Evolutionary conservation across 2,888 invertebrate genomes (phyloP).

Genomic region (Diaprepes abbreviatus): DNA sequence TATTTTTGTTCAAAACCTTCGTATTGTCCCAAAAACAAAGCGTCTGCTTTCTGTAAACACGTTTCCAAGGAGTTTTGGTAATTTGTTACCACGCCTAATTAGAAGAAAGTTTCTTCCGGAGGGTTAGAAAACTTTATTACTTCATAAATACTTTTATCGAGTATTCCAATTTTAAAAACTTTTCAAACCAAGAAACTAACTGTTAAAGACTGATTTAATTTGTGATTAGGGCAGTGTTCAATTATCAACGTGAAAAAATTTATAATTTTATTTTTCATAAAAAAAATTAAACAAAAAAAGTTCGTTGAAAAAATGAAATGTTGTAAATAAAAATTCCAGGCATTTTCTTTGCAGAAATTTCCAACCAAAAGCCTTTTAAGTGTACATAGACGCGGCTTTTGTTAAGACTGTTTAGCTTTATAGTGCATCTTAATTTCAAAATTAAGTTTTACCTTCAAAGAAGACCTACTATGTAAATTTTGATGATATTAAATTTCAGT

Average conservation of each 20-base stretch:
- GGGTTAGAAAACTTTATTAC: conserved; percentile 24
- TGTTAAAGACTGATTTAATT: conserved; percentile 7
- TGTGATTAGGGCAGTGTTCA: not conserved
- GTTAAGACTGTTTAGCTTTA: too few species aligned
- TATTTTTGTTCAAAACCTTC: conserved; percentile 20
- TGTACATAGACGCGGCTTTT: too few species aligned
- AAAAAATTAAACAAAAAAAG: not conserved
- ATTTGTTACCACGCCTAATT: conserved; percentile 23
- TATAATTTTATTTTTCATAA: too few species aligned
- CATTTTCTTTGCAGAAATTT: too few species aligned
- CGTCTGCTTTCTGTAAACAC: conserved; percentile 15
- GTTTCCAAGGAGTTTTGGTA: conserved; percentile 7
- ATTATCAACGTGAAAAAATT: too few species aligned
- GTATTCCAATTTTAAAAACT: conserved; percentile 22
- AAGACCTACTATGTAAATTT: too few species aligned
- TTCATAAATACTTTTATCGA: conserved; percentile 27
- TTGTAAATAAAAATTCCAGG: too few species aligned
- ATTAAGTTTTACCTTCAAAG: too few species aligned
- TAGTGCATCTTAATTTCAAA: too few species aligned
- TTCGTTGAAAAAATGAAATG: too few species aligned
- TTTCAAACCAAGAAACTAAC: conserved; percentile 19
- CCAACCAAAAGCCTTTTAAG: too few species aligned
- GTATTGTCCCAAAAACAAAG: conserved; percentile 24
- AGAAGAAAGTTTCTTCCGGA: conserved; percentile 14
- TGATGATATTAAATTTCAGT: too few species aligned